A percentile compares a stretch with the other conserved stretches of the same genome.
Conservation (phyloP, 1,140 invertebrate species). For the Tribolium castaneum region DNA sequence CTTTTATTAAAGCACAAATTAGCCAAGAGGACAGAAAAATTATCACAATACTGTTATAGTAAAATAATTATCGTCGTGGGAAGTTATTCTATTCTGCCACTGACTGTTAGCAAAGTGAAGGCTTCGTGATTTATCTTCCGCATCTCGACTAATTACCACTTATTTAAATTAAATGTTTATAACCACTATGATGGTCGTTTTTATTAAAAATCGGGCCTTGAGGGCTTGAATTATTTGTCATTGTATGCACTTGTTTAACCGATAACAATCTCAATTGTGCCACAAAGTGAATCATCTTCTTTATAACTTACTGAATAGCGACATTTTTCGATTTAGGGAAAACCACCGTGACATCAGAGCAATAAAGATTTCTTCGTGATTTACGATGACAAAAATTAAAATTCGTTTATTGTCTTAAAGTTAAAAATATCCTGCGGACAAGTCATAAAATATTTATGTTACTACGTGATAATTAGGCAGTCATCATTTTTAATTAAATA, state of each 20-base stretch:
- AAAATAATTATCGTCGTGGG: constrained; percentile 14
- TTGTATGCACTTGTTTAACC: background rate
- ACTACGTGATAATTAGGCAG: too few relatives aligned
- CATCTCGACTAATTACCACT: constrained; percentile 21
- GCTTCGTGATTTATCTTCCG: constrained; percentile 20
- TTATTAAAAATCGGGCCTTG: constrained; percentile 15
- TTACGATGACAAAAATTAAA: too few relatives aligned
- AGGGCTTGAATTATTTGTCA: constrained; percentile 13
- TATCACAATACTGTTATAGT: constrained; percentile 15
- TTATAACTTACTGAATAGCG: background rate
- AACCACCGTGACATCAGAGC: too few relatives aligned
- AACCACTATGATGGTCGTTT: constrained; percentile 14
- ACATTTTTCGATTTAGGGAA: too few relatives aligned
- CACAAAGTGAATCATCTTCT: background rate
- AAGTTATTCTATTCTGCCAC: constrained; percentile 8
- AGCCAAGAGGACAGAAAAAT: constrained; percentile 26
- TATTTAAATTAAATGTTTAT: constrained; percentile 28
- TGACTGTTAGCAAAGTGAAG: constrained; percentile 21
- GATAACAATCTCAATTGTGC: constrained; percentile 8
- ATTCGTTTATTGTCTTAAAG: too few relatives aligned
- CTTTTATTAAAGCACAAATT: constrained; percentile 2
- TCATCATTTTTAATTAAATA: too few relatives aligned
- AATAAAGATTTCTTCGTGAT: too few relatives aligned
- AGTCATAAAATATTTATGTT: too few relatives aligned
- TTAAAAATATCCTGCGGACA: too few relatives aligned